Conservation (phyloP, 2,113 vertebrate species). For the Eclectus roratus region DNA sequence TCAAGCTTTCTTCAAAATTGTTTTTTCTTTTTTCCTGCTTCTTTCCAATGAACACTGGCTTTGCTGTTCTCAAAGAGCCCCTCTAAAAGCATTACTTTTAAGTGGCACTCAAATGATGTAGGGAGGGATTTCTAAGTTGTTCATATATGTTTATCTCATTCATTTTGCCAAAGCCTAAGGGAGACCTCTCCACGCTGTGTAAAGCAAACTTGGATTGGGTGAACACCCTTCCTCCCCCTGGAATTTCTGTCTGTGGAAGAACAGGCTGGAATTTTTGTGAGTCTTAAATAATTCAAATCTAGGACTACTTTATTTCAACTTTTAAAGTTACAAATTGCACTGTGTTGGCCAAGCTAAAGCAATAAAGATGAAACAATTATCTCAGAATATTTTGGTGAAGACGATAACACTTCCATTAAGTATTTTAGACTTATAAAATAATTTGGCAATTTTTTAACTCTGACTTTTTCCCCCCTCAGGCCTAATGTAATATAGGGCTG, state of each 20-base stretch:
- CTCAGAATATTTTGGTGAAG: background rate
- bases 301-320: background rate
- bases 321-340: background rate
- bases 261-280: background rate
- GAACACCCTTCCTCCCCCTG: background rate
- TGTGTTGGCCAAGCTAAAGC: background rate
- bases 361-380: background rate
- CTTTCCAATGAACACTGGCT: background rate
- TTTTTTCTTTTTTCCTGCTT: background rate
- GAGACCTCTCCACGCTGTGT: background rate
- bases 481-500: background rate
- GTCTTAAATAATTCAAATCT: background rate
- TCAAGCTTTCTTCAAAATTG: background rate
- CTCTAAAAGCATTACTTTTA: background rate
- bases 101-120: background rate
- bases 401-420: background rate
- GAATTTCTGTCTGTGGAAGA: background rate
- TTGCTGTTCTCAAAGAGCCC: background rate
- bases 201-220: background rate
- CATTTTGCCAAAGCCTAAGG: background rate
- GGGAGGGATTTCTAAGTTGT: background rate
- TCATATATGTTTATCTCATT: background rate
- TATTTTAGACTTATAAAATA: background rate
- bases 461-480: background rate
- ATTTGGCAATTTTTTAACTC: background rate